These are phyloP conservation scores for Axinella damicornis DNA, from an alignment of 37 sponge, comb jelly and placozoan species.

Conservation along the genomic window DNA sequence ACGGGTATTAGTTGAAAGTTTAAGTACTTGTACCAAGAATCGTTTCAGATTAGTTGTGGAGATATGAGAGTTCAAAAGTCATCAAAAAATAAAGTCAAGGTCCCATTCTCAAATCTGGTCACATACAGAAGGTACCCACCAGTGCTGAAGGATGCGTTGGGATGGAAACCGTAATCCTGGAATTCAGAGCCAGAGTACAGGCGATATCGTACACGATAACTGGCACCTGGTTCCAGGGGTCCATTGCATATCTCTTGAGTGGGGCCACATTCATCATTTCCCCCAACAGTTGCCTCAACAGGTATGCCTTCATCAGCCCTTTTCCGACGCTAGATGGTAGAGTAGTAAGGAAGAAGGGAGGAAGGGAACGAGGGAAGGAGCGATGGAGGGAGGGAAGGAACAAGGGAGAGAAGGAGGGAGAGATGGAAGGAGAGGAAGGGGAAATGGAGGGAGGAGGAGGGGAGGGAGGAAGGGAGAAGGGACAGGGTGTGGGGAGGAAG, in stretches of 20 bases:
- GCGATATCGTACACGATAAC: constrained; percentile 45
- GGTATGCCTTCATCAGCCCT: too few species aligned
- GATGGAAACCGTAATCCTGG: constrained; percentile 30
- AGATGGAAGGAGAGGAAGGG: too few species aligned
- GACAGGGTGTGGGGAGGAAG: background rate
- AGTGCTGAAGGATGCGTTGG: too few species aligned
- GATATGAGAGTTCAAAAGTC: too few species aligned
- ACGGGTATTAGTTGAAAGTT: too few species aligned
- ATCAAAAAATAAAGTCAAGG: too few species aligned
- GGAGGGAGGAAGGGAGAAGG: background rate
- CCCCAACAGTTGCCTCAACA: constrained; percentile 15
- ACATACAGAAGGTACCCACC: too few species aligned
- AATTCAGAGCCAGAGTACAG: constrained; percentile 25
- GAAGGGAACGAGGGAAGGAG: background rate
- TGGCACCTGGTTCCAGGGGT: constrained; percentile 36
- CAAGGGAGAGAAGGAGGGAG: background rate
- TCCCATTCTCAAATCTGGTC: too few species aligned
- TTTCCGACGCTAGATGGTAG: too few species aligned
- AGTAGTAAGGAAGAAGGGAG: too few species aligned
- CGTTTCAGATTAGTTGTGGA: too few species aligned
- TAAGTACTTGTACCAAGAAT: too few species aligned
- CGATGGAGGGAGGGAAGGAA: background rate
- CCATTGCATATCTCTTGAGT: constrained; percentile 62
- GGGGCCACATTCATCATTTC: constrained; percentile 15
- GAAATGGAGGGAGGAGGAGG: background rate